These are phyloP conservation scores for Rhagophthalmus giganteus DNA, from an alignment of 2,888 invertebrate species.

Conservation along the genomic window DNA sequence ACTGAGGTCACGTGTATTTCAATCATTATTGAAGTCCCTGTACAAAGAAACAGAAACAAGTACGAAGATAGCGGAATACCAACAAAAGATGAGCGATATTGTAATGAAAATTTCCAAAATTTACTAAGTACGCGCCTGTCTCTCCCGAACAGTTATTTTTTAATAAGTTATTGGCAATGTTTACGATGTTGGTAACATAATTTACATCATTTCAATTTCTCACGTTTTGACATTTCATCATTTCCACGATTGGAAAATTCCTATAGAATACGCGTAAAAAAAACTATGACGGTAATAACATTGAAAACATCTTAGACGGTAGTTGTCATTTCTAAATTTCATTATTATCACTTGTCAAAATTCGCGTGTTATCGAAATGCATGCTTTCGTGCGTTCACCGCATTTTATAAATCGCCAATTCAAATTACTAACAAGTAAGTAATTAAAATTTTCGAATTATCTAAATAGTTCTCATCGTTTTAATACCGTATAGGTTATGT, in stretches of 20 bases:
- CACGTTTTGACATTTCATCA: slow-evolving; percentile 9
- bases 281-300: slow-evolving; percentile 1
- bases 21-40: no score
- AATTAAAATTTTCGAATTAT: slow-evolving; percentile 14
- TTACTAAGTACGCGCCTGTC: no score
- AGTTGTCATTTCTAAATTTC: slow-evolving; percentile 9
- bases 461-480: no score
- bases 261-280: not conserved
- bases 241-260: slow-evolving; percentile 17
- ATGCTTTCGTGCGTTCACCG: slow-evolving; percentile 43
- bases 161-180: no score
- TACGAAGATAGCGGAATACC: no score
- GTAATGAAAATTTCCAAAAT: no score
- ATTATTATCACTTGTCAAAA: slow-evolving; percentile 22
- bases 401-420: slow-evolving; percentile 41
- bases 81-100: no score
- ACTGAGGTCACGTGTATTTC: no score
- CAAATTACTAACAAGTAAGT: slow-evolving; percentile 43
- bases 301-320: slow-evolving; percentile 8
- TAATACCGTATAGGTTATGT: no score
- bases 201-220: not conserved
- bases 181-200: not conserved
- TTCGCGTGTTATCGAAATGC: slow-evolving; percentile 41
- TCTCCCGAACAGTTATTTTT: no score
- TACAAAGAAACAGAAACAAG: no score